These are phyloP conservation scores for Drosophila pseudotalamancana DNA, from an alignment of 2,888 invertebrate species.

Conservation along the genomic window DNA sequence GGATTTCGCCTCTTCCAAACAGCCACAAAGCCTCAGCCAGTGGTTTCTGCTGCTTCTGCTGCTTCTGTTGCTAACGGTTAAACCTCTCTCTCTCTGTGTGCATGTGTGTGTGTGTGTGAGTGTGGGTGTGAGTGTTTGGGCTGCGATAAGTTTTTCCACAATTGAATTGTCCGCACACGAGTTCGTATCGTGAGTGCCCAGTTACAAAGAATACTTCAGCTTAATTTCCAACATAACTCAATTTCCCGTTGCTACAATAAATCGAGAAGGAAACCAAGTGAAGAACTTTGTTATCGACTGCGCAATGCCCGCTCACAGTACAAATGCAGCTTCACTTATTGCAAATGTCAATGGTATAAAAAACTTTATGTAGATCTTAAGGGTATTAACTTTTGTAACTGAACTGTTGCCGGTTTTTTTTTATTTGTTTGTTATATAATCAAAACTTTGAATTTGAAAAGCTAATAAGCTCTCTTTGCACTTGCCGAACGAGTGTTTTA, in stretches of 20 bases:
- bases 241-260: slow-evolving; percentile 2
- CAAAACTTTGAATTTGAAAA: no score
- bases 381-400: no score
- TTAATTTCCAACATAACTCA: slow-evolving; percentile 18
- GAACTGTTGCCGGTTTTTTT: no score
- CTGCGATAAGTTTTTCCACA: slow-evolving; percentile 49
- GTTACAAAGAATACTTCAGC: slow-evolving; percentile 23
- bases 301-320: background rate
- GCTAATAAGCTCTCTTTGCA: no score
- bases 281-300: background rate
- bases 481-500: no score
- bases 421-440: no score
- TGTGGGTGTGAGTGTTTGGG: slow-evolving; percentile 18
- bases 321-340: no score
- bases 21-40: slow-evolving; percentile 28
- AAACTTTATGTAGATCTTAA: no score
- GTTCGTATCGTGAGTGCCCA: slow-evolving; percentile 20
- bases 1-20: slow-evolving; percentile 39
- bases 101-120: slow-evolving; percentile 24
- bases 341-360: no score
- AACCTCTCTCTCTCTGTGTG: background rate
- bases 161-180: slow-evolving; percentile 46
- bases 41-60: background rate
- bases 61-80: background rate
- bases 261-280: slow-evolving; percentile 5